Base-by-base conservation (phyloP, 2,888 invertebrate genomes). In the Spialia ferax region DNA sequence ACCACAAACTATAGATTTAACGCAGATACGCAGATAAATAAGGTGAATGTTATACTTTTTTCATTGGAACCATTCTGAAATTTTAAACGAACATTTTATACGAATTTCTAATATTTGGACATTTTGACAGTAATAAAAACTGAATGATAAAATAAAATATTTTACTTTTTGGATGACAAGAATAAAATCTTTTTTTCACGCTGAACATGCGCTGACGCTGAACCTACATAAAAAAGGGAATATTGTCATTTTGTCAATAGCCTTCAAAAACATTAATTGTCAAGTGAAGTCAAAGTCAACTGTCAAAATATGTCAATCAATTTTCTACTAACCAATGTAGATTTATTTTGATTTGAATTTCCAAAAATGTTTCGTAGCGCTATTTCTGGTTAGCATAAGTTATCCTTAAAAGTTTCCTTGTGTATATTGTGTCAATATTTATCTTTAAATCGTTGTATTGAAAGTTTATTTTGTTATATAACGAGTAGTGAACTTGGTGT, bases 331-430 rank as follows among this genome's bases (percentile, higher is more conserved):
- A 62, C 62, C 54, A 54, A 63, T 62, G 52, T 62, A 62, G 38
- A 62, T 52, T 38, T 35, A n/a, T n/a, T n/a, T n/a, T n/a, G n/a
- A n/a, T n/a, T n/a, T 42, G 22, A 18, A 4, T 1, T 32, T 42
- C 11, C n/a, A 65, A 78, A 78, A 84, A 87, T 89, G 91, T 84
- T 91, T 80, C 84, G 94, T 63, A 79, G 77, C 71, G 80, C 81
- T 73, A 76, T 88, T 85, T 89, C 90, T 74, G 84, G 90, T 91
- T 79, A 79, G 69, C 72, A 70, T 38, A 54, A 38, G 42, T n/a
- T 56, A 52, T 23, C 26, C 10, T 18, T 45, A 54, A 62, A 57
- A 3, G 61, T 69, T 63, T 69, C 52, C 6, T 32, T 63, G 66
- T 63, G 54, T 63, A 35, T 61, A 35, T 13, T 18, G 8, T 56